phyloP scores from a whole-genome alignment of 2,113 vertebrate species.

The Glaucidium brasilianum region DNA sequence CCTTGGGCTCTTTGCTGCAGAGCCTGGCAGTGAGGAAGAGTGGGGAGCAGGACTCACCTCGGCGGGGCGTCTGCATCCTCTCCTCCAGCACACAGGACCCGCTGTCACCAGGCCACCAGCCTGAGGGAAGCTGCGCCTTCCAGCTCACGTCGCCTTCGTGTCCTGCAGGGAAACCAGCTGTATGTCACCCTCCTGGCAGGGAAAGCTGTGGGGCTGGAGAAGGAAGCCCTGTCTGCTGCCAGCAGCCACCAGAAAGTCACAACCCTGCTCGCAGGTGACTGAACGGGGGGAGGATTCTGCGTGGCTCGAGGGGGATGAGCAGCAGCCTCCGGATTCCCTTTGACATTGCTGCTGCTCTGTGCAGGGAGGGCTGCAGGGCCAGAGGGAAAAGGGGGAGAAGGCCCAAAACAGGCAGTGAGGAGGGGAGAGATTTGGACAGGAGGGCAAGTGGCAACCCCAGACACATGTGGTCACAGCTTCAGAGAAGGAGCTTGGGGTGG shows the following conservation, averaged over 20 bases:
- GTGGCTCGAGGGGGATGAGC: no score
- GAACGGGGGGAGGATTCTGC: neutral
- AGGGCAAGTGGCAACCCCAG: neutral
- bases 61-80: rapidly evolving
- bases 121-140: neutral
- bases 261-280: neutral
- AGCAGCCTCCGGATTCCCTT: neutral
- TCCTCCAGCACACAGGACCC: rapidly evolving
- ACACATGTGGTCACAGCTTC: rapidly evolving
- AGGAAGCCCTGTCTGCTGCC: rapidly evolving
- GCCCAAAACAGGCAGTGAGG: neutral
- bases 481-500: neutral
- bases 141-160: rapidly evolving
- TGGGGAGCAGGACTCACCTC: neutral
- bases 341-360: rapidly evolving
- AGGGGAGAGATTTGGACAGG: neutral
- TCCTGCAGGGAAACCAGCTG: neutral
- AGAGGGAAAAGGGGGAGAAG: rapidly evolving
- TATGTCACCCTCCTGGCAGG: rapidly evolving
- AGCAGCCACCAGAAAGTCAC: neutral
- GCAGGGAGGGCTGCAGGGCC: neutral
- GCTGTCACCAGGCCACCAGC: neutral
- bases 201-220: no score
- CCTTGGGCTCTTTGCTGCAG: neutral
- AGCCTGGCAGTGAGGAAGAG: neutral